phyloP scores from a whole-genome alignment of 1,140 invertebrate genomes.

The Platyscapa corneri region DNA sequence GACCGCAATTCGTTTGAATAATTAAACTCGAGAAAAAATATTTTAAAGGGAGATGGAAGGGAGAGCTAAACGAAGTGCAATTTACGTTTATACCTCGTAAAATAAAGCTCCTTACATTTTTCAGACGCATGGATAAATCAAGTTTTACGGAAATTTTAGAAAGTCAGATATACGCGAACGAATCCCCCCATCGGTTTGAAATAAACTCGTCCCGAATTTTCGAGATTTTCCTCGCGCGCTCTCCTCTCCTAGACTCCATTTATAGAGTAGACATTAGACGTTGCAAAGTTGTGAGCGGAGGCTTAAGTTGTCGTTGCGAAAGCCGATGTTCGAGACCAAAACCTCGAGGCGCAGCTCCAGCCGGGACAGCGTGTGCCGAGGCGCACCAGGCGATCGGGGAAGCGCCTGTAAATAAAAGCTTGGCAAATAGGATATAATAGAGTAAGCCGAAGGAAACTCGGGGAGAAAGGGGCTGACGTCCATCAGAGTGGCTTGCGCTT shows the following conservation, averaged over 20 bases:
- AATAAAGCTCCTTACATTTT: not conserved
- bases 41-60: too few relatives aligned
- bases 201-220: not conserved
- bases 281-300: not conserved
- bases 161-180: not conserved
- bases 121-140: not conserved
- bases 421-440: not conserved
- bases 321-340: not conserved
- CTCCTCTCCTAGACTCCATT: not conserved
- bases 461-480: not conserved
- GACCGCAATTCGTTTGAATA: not conserved
- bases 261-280: not conserved
- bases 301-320: not conserved
- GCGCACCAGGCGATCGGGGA: not conserved
- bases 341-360: too few relatives aligned
- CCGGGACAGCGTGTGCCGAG: too few relatives aligned
- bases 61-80: not conserved
- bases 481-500: not conserved
- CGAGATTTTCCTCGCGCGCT: not conserved
- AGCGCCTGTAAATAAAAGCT: not conserved
- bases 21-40: not conserved
- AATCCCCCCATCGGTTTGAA: not conserved
- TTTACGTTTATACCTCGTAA: not conserved
- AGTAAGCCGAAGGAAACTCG: too few relatives aligned
- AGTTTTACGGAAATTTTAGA: too few relatives aligned